phyloP scores from a whole-genome alignment of 2,113 vertebrate species.

The Colaptes auratus region DNA sequence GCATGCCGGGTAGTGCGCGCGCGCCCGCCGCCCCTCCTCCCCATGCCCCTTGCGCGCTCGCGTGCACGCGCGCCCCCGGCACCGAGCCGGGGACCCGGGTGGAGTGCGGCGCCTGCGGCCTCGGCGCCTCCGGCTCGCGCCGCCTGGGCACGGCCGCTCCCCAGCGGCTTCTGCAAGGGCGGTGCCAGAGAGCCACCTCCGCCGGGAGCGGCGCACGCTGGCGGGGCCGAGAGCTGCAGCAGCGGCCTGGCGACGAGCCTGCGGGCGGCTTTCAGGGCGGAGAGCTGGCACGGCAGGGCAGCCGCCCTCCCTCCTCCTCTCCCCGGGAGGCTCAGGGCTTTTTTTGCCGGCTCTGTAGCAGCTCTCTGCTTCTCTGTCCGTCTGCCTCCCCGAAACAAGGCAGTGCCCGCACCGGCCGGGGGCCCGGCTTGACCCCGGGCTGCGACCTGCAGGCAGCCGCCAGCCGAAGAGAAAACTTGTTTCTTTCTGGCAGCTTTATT shows the following conservation, averaged over 20 bases:
- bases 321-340: no score
- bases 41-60: neutral
- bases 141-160: neutral
- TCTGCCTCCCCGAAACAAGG: neutral
- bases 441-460: neutral
- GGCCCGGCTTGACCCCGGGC: no score
- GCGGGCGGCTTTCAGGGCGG: neutral
- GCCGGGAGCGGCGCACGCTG: neutral
- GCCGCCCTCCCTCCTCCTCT: no score
- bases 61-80: neutral
- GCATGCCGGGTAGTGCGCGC: slow-evolving; percentile 87
- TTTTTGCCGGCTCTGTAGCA: rapidly evolving
- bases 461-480: rapidly evolving
- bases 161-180: neutral
- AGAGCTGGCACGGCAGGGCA: neutral
- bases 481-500: neutral
- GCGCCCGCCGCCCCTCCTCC: neutral
- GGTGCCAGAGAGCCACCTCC: neutral
- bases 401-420: neutral
- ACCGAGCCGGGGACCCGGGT: neutral
- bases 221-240: neutral
- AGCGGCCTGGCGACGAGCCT: neutral
- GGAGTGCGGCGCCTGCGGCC: neutral
- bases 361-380: rapidly evolving
- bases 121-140: neutral